Percentiles rank a stretch among this genome's conserved stretches.
These are phyloP conservation scores for Cygnus atratus DNA, from an alignment of 2,113 vertebrate genomes.

Conservation along the genomic window DNA sequence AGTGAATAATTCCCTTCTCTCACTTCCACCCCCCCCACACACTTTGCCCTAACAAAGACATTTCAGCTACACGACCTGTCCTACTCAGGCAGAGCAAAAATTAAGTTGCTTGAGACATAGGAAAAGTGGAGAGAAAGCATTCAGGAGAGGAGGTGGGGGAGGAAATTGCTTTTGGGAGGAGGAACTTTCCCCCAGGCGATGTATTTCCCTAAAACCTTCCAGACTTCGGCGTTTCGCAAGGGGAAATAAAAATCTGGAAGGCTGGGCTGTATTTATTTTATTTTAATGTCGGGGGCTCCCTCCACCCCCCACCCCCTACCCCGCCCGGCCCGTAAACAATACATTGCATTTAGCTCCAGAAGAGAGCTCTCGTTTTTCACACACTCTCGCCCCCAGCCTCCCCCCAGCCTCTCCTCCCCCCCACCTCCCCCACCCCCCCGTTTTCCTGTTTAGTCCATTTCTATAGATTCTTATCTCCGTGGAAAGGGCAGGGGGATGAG, in stretches of 20 bases:
- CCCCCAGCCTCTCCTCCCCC: neutral
- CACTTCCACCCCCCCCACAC: neutral
- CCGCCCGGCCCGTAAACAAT: slow-evolving; percentile 26
- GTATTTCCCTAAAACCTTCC: slow-evolving; percentile 71
- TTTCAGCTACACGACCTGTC: slow-evolving; percentile 14
- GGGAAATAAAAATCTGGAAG: slow-evolving; percentile 52
- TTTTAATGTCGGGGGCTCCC: slow-evolving; percentile 42
- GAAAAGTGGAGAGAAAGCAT: slow-evolving; percentile 22
- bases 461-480: slow-evolving; percentile 44
- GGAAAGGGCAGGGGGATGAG: neutral
- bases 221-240: slow-evolving; percentile 65
- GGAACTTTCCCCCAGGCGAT: slow-evolving; percentile 64
- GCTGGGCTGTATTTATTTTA: slow-evolving; percentile 28
- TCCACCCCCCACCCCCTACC: neutral
- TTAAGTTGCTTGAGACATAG: slow-evolving; percentile 36
- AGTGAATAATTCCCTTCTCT: neutral
- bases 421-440: neutral
- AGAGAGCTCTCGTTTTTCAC: neutral
- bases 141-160: slow-evolving; percentile 26
- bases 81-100: slow-evolving; percentile 13
- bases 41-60: slow-evolving; percentile 54
- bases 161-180: slow-evolving; percentile 59
- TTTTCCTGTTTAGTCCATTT: slow-evolving; percentile 56
- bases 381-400: neutral
- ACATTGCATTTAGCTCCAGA: slow-evolving; percentile 36